Evolutionary conservation across 2,113 vertebrate species (phyloP).

Genomic region (Malaclemys terrapin): DNA sequence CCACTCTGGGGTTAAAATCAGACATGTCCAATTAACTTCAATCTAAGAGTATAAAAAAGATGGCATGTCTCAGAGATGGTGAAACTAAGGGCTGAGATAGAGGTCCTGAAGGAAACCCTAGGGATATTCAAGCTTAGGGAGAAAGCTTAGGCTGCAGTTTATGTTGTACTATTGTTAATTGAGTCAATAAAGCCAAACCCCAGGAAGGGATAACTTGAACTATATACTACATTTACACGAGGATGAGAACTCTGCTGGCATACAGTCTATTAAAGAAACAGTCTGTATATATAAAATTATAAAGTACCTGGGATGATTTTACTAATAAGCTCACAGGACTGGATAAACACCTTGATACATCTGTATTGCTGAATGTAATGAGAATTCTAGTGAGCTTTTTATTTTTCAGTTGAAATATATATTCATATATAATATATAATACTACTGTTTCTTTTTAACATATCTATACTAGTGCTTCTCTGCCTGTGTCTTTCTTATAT

Average conservation of each 20-base stretch:
- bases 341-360: background rate
- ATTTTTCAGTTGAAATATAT: background rate
- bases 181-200: background rate
- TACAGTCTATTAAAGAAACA: background rate
- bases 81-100: background rate
- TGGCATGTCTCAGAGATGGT: background rate
- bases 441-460: background rate
- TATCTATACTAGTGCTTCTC: background rate
- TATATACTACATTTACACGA: background rate
- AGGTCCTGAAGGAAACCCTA: accelerated
- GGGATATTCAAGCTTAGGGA: background rate
- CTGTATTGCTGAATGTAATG: background rate
- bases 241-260: background rate
- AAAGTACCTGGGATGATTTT: background rate
- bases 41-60: background rate
- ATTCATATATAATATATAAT: background rate
- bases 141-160: background rate
- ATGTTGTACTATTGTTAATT: background rate
- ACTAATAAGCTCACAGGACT: accelerated
- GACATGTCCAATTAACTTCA: background rate
- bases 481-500: background rate
- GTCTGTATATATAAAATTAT: background rate
- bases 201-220: background rate
- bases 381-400: background rate
- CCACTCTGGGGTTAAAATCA: background rate